Evolutionary conservation across 2,797 vertebrate species (phyloP), one percentile per base, ranked within the genome.

Genomic region (Myioborus melanocephalus): DNA sequence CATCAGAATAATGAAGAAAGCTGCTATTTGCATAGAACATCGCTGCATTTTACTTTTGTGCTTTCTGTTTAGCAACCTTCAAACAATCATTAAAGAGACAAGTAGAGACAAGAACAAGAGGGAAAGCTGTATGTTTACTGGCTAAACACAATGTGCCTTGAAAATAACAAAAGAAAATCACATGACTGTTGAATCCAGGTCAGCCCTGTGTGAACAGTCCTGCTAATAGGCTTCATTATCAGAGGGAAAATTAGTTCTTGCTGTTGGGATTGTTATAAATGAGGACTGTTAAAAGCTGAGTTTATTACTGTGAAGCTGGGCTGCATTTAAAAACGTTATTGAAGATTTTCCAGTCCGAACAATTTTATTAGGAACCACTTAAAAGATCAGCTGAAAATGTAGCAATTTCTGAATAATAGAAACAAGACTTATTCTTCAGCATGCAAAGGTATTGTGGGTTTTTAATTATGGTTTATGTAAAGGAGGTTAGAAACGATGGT

Each of bases 281-380:
- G 15, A 93, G 52, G 50, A 56, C 13, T 91, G 70, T 72, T 94
- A 95, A 93, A 93, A 94, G 85, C 80, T 41, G 63, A 56, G 70
- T 89, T 95, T 94, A 90, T 96, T 86, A 86, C 81, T 73, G 59
- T 63, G 90, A 86, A 84, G 61, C 83, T 83, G 77, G 85, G 46
- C 80, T 93, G 72, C 53, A 75, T 82, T 94, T 90, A 23, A 93
- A 96, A 89, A 85, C 14, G 21, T 70, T 85, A 83, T 50, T 92
- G 89, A 96, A 96, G 86, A 95, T 94, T 86, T 95, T 95, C 77
- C 85, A 92, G 83, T 93, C 16, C 91, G 94, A 97, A 94, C 94
- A 95, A 94, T 96, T 95, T 95, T 96, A 93, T 94, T 87, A 95
- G 82, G 34, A 93, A 43, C 86, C 90, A 94, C 70, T 83, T 91